Evolutionary conservation across 2,888 invertebrate species (phyloP).

Genomic region (Pycnomerus fuliginosus): DNA sequence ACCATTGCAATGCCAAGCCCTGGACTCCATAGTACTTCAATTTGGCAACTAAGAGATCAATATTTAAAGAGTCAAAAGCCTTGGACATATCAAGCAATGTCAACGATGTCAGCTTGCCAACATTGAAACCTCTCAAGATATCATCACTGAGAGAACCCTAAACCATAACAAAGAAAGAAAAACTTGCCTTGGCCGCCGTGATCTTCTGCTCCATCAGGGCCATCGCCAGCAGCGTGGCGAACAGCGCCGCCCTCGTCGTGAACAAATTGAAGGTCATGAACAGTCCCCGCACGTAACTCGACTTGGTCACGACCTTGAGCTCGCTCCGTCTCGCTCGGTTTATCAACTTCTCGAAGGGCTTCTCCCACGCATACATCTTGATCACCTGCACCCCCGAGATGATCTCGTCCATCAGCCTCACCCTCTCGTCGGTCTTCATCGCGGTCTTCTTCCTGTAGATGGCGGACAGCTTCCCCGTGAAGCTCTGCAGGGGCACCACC

Average conservation of each 20-base stretch:
- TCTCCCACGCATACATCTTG: constrained; percentile 76
- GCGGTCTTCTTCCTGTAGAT: constrained; percentile 77
- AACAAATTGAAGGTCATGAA: constrained; percentile 78
- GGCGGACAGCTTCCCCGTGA: constrained; percentile 65
- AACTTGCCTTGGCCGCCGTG: constrained; percentile 68
- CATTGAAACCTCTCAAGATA: no score
- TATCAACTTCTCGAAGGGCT: constrained; percentile 65
- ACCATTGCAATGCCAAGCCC: no score
- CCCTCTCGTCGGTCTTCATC: constrained; percentile 81
- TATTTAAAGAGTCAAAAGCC: no score
- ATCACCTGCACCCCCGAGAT: constrained; percentile 88
- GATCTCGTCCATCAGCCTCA: constrained; percentile 93
- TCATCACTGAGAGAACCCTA: no score
- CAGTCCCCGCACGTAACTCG: constrained; percentile 64
- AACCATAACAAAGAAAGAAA: constrained; percentile 19
- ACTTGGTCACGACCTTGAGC: constrained; percentile 60
- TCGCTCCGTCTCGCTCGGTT: constrained; percentile 59
- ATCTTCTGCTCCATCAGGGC: constrained; percentile 65
- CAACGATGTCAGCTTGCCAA: no score
- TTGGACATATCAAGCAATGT: no score
- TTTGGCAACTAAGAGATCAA: no score
- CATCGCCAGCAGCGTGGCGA: constrained; percentile 71
- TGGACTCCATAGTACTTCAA: no score
- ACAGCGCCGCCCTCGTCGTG: constrained; percentile 77
- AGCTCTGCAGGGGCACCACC: constrained; percentile 80